These are phyloP conservation scores for Poecile montanus DNA, from an alignment of 2,797 vertebrate species.

Conservation along the genomic window DNA sequence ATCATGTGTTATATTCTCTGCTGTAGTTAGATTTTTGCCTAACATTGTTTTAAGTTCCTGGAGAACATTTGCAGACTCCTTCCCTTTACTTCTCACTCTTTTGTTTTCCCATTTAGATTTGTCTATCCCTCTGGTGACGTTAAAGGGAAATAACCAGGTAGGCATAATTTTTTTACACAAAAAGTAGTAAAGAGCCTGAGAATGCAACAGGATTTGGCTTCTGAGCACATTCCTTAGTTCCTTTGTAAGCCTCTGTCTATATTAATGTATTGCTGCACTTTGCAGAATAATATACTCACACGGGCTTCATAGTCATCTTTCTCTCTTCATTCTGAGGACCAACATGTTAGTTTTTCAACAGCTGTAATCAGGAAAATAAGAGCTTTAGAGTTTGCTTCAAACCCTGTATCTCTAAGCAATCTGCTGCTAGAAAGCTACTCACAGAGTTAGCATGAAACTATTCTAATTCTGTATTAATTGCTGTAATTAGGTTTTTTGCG, in stretches of 20 bases:
- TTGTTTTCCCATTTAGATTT: not conserved
- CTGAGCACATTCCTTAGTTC: slow-evolving; percentile 32
- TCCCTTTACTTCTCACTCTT: not conserved
- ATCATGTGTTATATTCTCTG: not conserved
- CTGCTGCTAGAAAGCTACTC: slow-evolving; percentile 69
- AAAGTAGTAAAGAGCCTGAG: not conserved
- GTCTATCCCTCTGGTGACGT: not conserved
- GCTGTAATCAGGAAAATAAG: slow-evolving; percentile 73
- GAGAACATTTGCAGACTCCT: not conserved
- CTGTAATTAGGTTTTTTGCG: slow-evolving; percentile 70
- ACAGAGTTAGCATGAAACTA: slow-evolving; percentile 69
- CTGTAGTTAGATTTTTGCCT: not conserved
- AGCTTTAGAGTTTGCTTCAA: slow-evolving; percentile 68
- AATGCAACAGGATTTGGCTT: slow-evolving; percentile 23
- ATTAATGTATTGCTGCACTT: slow-evolving; percentile 61
- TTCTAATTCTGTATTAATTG: slow-evolving; percentile 73
- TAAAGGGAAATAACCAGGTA: slow-evolving; percentile 49
- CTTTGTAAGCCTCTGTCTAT: slow-evolving; percentile 50
- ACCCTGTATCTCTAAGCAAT: slow-evolving; percentile 67
- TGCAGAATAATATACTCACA: slow-evolving; percentile 58
- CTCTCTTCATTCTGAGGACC: slow-evolving; percentile 68
- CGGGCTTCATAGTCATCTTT: slow-evolving; percentile 57
- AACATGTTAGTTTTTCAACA: slow-evolving; percentile 72
- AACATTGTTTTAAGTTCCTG: not conserved
- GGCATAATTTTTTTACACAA: slow-evolving; percentile 11